Evolutionary conservation across 64 coral and sea anemone species (phyloP).

Genomic region (Montipora sp.): DNA sequence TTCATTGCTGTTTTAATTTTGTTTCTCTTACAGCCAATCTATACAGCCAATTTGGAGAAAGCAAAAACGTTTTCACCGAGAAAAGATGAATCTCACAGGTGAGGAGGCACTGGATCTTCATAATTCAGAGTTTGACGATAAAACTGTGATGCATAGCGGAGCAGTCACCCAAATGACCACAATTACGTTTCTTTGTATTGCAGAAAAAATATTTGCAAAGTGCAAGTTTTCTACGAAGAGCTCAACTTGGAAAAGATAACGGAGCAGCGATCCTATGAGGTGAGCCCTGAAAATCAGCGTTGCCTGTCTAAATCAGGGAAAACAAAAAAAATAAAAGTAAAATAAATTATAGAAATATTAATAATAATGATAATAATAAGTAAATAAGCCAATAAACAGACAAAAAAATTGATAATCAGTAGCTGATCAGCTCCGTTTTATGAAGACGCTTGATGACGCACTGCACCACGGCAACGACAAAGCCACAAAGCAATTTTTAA

Average conservation of each 20-base stretch:
- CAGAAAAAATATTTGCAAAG: constrained; percentile 48
- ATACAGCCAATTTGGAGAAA: neutral
- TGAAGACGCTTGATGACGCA: too few species aligned
- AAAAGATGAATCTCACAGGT: constrained; percentile 8
- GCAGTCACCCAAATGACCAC: neutral
- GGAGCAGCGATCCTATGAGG: constrained; percentile 41
- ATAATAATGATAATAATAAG: too few species aligned
- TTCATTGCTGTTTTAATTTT: neutral
- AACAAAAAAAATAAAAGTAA: too few species aligned
- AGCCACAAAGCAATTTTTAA: too few species aligned
- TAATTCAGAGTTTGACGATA: too few species aligned
- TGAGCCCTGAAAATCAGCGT: neutral
- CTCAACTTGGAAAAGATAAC: constrained; percentile 44
- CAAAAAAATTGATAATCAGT: too few species aligned
- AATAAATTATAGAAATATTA: too few species aligned
- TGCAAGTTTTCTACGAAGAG: constrained; percentile 53
- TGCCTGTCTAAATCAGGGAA: neutral
- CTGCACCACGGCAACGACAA: too few species aligned
- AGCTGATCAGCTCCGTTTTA: too few species aligned
- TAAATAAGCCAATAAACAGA: too few species aligned
- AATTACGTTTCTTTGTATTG: neutral
- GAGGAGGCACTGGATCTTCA: neutral
- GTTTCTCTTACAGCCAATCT: neutral
- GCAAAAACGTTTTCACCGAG: neutral
- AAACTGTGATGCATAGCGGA: neutral